Evolutionary conservation across 2,888 invertebrate genomes (phyloP), one percentile per base, ranked within the genome.

Genomic region (Chironomus riparius): DNA sequence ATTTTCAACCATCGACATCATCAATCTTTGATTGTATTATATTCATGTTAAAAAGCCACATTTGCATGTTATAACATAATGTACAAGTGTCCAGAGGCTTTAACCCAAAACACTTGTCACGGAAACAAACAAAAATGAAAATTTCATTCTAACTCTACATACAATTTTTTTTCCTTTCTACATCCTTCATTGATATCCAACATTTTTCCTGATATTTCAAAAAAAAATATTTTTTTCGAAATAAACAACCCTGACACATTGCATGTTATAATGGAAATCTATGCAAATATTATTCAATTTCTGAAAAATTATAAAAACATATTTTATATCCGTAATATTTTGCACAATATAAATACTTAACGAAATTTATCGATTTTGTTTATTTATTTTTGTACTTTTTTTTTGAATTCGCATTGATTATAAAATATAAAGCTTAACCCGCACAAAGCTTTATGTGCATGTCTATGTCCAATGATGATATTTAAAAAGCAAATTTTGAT

Each of bases 291-390:
- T 56, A 71, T 71, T 71, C 71, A 71, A 56, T 56, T 71, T 70
- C 56, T 21, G 70, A 48, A 38, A 38, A 21, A 21, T 48, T 48
- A 70, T 18, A 70, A 70, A 70, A 70, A 70, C 70, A 70, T 47
- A 47, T 28, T 70, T 48, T 70, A 38, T 22, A 68, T 70, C 47
- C 18, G 56, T 21, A 70, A 70, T n/a, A 21, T 21, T 71, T 56
- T 50, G 71, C 71, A 56, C 71, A 56, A 56, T 47, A 71, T 56
- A 71, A 71, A 71, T 71, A 71, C 50, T 71, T 56, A 71, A 71
- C 71, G 50, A 71, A 71, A 24, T 71, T 50, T 56, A 71, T 71
- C 18, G 65, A 65, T 65, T 56, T 65, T 12, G 65, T 38, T 38
- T 18, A 65, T 22, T n/a, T 15, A 56, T 15, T 56, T 56, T 13